phyloP scores from a whole-genome alignment of 1,140 invertebrate genomes.

The Ylistrum balloti region DNA sequence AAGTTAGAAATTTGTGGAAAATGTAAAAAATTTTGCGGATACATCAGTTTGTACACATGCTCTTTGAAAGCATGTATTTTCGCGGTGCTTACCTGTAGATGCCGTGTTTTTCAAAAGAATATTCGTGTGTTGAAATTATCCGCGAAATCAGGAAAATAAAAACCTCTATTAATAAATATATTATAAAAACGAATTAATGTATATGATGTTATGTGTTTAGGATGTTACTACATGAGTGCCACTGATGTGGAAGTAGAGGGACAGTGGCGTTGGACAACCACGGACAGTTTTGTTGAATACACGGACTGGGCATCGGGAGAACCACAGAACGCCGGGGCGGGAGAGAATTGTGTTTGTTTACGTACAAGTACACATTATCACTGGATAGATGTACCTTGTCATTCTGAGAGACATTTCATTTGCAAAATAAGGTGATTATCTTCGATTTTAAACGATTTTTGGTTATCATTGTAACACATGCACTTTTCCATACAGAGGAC shows the following conservation, averaged over 20 bases:
- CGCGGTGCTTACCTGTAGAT: too few relatives aligned
- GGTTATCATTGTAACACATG: too few relatives aligned
- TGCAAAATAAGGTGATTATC: background rate
- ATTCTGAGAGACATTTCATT: background rate
- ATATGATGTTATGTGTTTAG: background rate
- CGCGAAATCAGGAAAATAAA: too few relatives aligned
- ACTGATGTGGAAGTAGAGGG: background rate
- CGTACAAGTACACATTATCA: background rate
- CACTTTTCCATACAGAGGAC: too few relatives aligned
- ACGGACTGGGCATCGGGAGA: conserved; percentile 1
- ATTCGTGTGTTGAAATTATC: too few relatives aligned
- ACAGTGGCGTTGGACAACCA: background rate
- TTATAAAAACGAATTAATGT: too few relatives aligned
- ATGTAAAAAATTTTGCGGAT: background rate
- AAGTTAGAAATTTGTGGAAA: background rate
- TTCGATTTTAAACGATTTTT: too few relatives aligned
- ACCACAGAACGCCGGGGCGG: background rate
- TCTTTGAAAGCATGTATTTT: too few relatives aligned
- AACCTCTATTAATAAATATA: too few relatives aligned
- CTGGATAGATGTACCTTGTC: background rate
- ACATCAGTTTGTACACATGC: background rate
- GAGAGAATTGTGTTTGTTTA: background rate
- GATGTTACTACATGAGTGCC: background rate
- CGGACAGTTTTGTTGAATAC: background rate
- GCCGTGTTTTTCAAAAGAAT: too few relatives aligned